Base-by-base conservation (phyloP, 2,888 invertebrate genomes). In the Tinea semifulvella region DNA sequence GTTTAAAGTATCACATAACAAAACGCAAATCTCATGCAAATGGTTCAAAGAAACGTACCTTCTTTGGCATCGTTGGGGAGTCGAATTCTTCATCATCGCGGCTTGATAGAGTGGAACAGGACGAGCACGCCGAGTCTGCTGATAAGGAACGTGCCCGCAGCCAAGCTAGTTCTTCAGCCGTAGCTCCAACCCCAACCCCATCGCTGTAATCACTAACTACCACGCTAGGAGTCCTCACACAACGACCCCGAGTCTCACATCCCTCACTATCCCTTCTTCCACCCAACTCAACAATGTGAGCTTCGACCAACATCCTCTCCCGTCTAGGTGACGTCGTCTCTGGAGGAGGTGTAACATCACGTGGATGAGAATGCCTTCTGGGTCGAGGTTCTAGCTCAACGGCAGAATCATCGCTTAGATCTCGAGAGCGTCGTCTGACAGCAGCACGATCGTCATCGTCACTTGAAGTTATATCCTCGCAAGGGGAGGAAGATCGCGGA, bases 191-290 rank as follows among this genome's bases (percentile, higher is more conserved):
- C 1, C 71, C 75, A 19, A 70, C 61, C 0, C 75, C 92, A 57
- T 92, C 92, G 0, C 92, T 92, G 59, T 92, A 92, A 64, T 94
- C 94, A 58, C 92, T 92, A 31, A 94, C 91, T 2, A 94, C 92
- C 38, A 94, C 92, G 45, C 92, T 92, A 0, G 94, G 94, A 0
- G 92, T 92, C 47, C 92, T 75, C 67, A 91, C 90, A 56, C 87
- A 90, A 57, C 77, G 58, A 54, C 71, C 80, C 50, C 84, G 59
- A 51, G 79, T 65, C 57, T 76, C 74, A 50, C 69, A 60, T 52
- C 82, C 80, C 52, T 80, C 80, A 55, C 79, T 77, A 31, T 76
- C 69, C 46, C 83, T 63, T 57, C 84, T 73, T 27, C 84, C 84
- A 53, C 71, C 69, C 49, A 79, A 60, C 55, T 84, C 60, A 74